Conservation (phyloP, 2,797 vertebrate species). For the Sebastiscus albofasciatus region DNA sequence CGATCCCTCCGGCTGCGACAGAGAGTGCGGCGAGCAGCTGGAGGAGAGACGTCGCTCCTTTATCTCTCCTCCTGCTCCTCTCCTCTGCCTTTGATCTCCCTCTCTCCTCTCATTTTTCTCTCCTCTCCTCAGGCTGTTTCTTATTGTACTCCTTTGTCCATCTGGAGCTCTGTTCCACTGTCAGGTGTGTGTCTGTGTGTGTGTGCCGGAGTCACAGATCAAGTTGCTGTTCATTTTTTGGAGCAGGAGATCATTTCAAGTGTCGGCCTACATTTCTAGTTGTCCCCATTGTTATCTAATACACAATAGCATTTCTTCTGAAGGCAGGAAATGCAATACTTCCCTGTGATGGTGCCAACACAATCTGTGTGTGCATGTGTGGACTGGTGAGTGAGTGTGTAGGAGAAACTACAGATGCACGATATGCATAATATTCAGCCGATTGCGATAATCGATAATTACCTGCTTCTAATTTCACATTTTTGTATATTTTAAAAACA, state of each 20-base stretch:
- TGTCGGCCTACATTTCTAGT: slow-evolving; percentile 21
- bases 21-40: slow-evolving; percentile 58
- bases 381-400: background rate
- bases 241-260: slow-evolving; percentile 35
- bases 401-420: no score
- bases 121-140: slow-evolving; percentile 47
- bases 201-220: slow-evolving; percentile 24
- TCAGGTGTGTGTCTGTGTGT: slow-evolving; percentile 9
- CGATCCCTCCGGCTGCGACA: slow-evolving; percentile 34
- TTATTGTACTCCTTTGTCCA: slow-evolving; percentile 60
- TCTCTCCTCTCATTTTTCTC: slow-evolving; percentile 20
- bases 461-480: no score
- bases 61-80: slow-evolving; percentile 47
- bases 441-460: no score
- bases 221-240: slow-evolving; percentile 45
- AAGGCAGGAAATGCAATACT: slow-evolving; percentile 28
- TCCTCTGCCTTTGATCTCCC: slow-evolving; percentile 63
- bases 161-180: slow-evolving; percentile 48
- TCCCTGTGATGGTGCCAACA: background rate
- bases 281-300: slow-evolving; percentile 33
- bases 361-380: slow-evolving; percentile 4
- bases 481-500: no score
- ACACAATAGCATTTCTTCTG: slow-evolving; percentile 7
- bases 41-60: slow-evolving; percentile 45
- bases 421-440: no score